Base-by-base conservation (phyloP, 2,113 vertebrate species). In the Tragelaphus strepsiceros region DNA sequence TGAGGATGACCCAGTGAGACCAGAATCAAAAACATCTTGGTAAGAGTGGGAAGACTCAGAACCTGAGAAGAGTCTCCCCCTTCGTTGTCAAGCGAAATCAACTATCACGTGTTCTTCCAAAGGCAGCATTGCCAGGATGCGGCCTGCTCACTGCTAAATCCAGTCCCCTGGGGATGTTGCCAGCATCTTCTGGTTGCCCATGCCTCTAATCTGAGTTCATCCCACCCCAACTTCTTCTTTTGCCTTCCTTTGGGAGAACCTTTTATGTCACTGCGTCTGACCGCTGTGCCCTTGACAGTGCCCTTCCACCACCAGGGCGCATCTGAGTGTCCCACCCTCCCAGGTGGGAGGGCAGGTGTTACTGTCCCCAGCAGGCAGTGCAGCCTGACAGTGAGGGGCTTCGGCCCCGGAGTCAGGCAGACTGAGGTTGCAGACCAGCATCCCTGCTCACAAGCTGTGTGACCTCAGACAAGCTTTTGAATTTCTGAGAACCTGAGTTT, bases 261-360 rank as follows among this genome's bases (percentile, higher is more conserved):
- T 26, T 91, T 77, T 11, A 16, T 1, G 35, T 10, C 13, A 28
- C 32, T 2, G 0, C 1, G 4, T 3, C 3, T 24, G 39, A 32
- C 56, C 3, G 11, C 39, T n/a, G 19, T 3, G 59, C 7, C 19
- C 35, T 3, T 51, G 56, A 24, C 26, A 54, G 49, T 39, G n/a
- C 46, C 93, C 71, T 81, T 64, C 22, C 35, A 67, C 43, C 21
- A 1, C 12, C 12, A 3, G 35, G 64, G 39, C 2, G 5, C 19
- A 22, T 32, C 35, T 64, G 77, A 21, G 30, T 5, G 13, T 51
- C 43, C 43, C 22, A 32, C 43, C 32, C 30, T 49, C 53, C 62
- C 32, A 8, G 53, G 26, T 32, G 5, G 46, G 13, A 43, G 39
- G 71, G 24, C 51, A 85, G 77, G n/a, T 13, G 30, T 28, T 16